A percentile compares a stretch with the other conserved stretches of the same genome.
phyloP scores from a whole-genome alignment of 1,140 invertebrate species.

The Atta cephalotes region DNA sequence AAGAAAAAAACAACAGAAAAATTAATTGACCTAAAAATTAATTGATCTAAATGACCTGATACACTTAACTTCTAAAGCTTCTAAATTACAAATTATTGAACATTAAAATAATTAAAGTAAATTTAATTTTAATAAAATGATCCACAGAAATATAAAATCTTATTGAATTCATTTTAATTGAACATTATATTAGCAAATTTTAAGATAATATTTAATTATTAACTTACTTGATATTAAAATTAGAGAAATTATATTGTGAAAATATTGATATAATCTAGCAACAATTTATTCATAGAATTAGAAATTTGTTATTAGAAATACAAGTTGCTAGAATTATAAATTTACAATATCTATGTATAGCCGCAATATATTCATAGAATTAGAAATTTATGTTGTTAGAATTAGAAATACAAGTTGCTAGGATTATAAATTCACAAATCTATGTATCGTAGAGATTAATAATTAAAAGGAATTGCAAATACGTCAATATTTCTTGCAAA shows the following conservation, averaged over 20 bases:
- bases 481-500: slow-evolving; percentile 24
- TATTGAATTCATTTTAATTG: slow-evolving; percentile 12
- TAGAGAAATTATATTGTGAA: not conserved
- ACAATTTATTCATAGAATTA: not conserved
- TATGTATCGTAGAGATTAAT: slow-evolving; percentile 2
- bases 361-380: not conserved
- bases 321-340: not conserved
- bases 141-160: not conserved
- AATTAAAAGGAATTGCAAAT: slow-evolving; percentile 27
- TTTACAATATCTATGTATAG: not conserved
- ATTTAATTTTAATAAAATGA: not conserved
- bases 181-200: not conserved
- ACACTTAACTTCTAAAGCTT: not conserved
- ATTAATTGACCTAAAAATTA: not conserved
- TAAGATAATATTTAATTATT: not conserved
- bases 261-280: not conserved
- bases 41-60: not conserved
- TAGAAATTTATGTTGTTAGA: slow-evolving; percentile 1
- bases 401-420: not conserved
- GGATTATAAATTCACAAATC: not conserved
- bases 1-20: not conserved
- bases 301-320: not conserved
- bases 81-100: not conserved
- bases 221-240: not conserved
- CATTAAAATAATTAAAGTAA: not conserved